Conservation (phyloP, 2,888 invertebrate species). For the Opisthograptis luteolata region DNA sequence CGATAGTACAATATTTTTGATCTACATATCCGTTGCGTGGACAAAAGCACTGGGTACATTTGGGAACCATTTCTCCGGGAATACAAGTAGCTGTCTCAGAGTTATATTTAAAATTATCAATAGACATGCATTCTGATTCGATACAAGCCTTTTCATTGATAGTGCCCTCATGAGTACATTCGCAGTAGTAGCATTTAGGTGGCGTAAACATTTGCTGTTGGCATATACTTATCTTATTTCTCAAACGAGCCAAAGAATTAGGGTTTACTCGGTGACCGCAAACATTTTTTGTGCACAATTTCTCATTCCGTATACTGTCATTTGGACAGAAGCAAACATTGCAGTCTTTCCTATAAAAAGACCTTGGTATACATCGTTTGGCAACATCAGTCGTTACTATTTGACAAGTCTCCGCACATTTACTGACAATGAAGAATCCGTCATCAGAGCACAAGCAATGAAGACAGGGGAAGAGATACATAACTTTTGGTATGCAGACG, state of each 20-base stretch:
- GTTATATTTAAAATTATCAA: slow-evolving; percentile 44
- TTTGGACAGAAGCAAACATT: slow-evolving; percentile 67
- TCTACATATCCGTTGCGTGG: slow-evolving; percentile 49
- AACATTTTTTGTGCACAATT: slow-evolving; percentile 50
- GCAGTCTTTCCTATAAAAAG: slow-evolving; percentile 63
- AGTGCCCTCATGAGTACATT: slow-evolving; percentile 56
- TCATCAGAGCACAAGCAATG: slow-evolving; percentile 68
- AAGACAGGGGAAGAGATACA: slow-evolving; percentile 69
- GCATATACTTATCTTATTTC: slow-evolving; percentile 46
- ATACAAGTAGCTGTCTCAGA: slow-evolving; percentile 49
- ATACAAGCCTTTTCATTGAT: slow-evolving; percentile 62
- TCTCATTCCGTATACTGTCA: slow-evolving; percentile 50
- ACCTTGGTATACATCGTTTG: slow-evolving; percentile 58
- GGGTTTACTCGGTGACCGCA: slow-evolving; percentile 43
- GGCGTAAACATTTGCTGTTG: slow-evolving; percentile 56
- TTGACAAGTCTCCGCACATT: slow-evolving; percentile 66
- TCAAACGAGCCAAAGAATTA: slow-evolving; percentile 41
- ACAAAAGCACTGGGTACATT: slow-evolving; percentile 71
- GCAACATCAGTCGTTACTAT: slow-evolving; percentile 26
- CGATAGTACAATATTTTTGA: slow-evolving; percentile 60
- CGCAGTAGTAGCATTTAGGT: slow-evolving; percentile 68
- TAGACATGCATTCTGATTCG: slow-evolving; percentile 60
- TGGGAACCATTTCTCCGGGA: slow-evolving; percentile 64
- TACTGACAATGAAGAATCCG: slow-evolving; percentile 59
- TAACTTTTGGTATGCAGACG: slow-evolving; percentile 69